phyloP scores from a whole-genome alignment of 1,140 invertebrate species.

The Orius laevigatus region DNA sequence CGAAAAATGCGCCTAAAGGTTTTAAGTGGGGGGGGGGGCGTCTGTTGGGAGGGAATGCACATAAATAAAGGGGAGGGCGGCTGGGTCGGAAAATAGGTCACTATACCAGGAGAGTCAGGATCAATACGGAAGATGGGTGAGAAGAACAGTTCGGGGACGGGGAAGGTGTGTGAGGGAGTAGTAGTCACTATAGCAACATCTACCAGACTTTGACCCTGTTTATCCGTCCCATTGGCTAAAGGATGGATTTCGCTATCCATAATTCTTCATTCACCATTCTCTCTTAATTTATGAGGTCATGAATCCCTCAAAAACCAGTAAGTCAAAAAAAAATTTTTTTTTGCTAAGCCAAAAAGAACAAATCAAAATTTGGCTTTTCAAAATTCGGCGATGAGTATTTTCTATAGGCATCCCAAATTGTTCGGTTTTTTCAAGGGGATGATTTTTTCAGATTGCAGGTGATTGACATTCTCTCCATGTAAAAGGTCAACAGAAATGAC shows the following conservation, averaged over 20 bases:
- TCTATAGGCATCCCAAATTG: too few relatives aligned
- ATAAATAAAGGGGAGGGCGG: background rate
- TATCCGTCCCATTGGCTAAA: background rate
- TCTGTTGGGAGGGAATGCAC: background rate
- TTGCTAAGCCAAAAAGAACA: background rate
- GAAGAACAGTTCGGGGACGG: background rate
- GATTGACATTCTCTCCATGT: slow-evolving; percentile 3
- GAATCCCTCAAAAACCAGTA: background rate
- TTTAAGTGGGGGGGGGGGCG: background rate
- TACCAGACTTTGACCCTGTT: slow-evolving; percentile 9
- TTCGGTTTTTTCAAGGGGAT: too few relatives aligned
- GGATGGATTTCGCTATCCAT: background rate
- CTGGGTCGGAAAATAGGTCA: slow-evolving; percentile 6
- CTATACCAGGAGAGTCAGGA: slow-evolving; percentile 7
- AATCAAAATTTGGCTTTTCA: background rate
- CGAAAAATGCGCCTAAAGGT: background rate
- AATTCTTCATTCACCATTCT: background rate
- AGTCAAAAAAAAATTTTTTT: background rate
- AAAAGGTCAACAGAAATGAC: slow-evolving; percentile 2
- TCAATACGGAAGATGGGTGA: slow-evolving; percentile 5
- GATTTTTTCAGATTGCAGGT: slow-evolving; percentile 6
- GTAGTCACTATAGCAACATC: background rate
- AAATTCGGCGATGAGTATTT: too few relatives aligned
- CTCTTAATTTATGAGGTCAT: background rate
- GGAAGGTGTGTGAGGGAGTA: background rate